Evolutionary conservation across 2,888 invertebrate species (phyloP).

Genomic region (Eupsilia transversa): DNA sequence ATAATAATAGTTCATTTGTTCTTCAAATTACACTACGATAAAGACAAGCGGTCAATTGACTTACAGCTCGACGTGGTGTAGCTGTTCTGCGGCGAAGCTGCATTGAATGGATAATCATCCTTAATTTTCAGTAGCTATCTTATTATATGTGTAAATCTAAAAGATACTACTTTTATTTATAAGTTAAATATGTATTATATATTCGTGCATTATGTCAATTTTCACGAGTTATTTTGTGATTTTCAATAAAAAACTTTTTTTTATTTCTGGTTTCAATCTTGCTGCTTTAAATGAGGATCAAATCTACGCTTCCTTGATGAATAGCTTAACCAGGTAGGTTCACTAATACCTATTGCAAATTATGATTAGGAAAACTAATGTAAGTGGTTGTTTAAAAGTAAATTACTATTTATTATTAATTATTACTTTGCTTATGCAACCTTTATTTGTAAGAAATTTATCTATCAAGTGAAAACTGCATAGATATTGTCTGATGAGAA

Average conservation of each 20-base stretch:
- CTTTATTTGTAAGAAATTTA: too few species aligned
- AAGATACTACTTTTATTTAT: neutral
- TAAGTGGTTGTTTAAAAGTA: too few species aligned
- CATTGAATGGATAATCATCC: neutral
- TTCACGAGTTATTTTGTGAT: slow-evolving; percentile 59
- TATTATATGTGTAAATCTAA: neutral
- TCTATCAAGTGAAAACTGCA: too few species aligned
- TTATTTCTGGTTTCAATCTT: slow-evolving; percentile 13
- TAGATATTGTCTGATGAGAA: too few species aligned
- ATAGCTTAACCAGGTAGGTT: too few species aligned
- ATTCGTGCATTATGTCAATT: slow-evolving; percentile 37
- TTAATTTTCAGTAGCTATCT: neutral
- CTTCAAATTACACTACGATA: neutral
- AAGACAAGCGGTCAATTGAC: neutral
- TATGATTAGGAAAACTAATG: too few species aligned
- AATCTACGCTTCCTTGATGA: neutral
- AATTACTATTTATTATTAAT: too few species aligned
- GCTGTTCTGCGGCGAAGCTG: neutral
- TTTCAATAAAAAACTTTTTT: slow-evolving; percentile 51
- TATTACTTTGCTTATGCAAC: too few species aligned
- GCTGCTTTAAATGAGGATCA: neutral
- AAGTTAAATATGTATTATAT: neutral
- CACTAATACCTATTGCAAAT: too few species aligned
- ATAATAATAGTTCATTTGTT: neutral
- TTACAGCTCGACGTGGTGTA: neutral